Evolutionary conservation across 1,140 invertebrate species (phyloP), one percentile per base, ranked within the genome.

Genomic region (Heliothis virescens): DNA sequence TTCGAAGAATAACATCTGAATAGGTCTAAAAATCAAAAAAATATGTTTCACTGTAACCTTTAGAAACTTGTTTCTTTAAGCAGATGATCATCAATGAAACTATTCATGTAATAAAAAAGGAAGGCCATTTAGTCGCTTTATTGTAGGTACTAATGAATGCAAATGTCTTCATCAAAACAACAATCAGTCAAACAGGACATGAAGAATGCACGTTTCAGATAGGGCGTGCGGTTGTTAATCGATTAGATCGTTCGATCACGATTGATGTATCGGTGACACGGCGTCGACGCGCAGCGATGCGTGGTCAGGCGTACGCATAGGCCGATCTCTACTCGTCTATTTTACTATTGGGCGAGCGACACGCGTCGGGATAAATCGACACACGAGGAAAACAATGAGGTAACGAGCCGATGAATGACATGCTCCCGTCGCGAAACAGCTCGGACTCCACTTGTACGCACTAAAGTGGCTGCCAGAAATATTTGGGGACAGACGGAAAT

Each of bases 381-480:
- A 88, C 87, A 84, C 87, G 87, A 90, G 85, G 87, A 93, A 90
- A 90, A 93, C 93, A 93, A 93, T 91, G 91, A 87, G 90, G 89
- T 89, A 90, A 89, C 88, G 89, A 92, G 86, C 88, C 90, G 90
- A 94, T 94, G 93, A 94, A 94, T 94, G 93, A 93, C 92, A 93
- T 81, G 86, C 82, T 90, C 83, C 83, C 88, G 83, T 82, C 83
- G 83, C 82, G 86, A 84, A 85, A 83, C 76, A 55, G 72, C 85
- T 83, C 87, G 84, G 84, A 87, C 82, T 81, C 86, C 90, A 93
- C 90, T 92, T 90, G 87, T 90, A 92, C 89, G 88, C 87, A 86
- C 81, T 63, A 82, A 88, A 89, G 89, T 87, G 87, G 83, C 79
- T 92, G 93, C 93, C 92, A 93, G 92, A 92, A 94, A 92, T 94